A percentile compares a stretch with the other conserved stretches of the same genome.
phyloP scores from a whole-genome alignment of 2,113 vertebrate species.

The Oryzias woworae region DNA sequence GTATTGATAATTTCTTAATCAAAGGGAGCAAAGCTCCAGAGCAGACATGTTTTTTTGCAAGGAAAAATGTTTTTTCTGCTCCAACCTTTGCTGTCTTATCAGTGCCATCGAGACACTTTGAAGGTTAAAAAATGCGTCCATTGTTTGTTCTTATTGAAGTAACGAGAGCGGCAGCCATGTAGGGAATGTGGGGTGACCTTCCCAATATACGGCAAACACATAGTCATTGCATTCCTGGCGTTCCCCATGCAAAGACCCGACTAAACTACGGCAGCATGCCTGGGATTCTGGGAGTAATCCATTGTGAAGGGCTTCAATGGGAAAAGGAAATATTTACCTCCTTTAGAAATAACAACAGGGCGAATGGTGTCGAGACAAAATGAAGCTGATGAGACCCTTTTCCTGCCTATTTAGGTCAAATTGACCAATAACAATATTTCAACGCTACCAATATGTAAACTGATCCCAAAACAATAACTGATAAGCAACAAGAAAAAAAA shows the following conservation, averaged over 20 bases:
- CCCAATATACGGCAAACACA: conserved; percentile 54
- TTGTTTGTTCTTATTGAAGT: conserved; percentile 22
- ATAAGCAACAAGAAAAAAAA: neutral
- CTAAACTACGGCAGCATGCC: conserved; percentile 48
- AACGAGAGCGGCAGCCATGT: conserved; percentile 30
- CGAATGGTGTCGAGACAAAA: conserved; percentile 18
- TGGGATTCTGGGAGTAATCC: conserved; percentile 64
- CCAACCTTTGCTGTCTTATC: neutral
- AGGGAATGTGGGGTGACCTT: conserved; percentile 48
- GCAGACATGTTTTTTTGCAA: neutral
- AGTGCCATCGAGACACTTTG: conserved; percentile 3
- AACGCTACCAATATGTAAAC: neutral
- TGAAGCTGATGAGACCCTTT: conserved; percentile 29
- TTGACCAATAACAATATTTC: conserved; percentile 22
- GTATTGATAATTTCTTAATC: too few species aligned
- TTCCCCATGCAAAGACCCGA: conserved; percentile 36
- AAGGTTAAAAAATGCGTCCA: conserved; percentile 39
- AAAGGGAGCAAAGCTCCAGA: too few species aligned
- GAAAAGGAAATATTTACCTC: conserved; percentile 69
- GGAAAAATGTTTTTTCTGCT: neutral
- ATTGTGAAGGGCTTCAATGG: conserved; percentile 54
- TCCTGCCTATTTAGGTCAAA: conserved; percentile 31
- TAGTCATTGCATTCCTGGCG: conserved; percentile 67
- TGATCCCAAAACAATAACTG: conserved; percentile 6
- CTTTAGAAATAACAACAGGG: conserved; percentile 42